Conservation (phyloP, 2,888 invertebrate species). For the Proisotoma minuta region DNA sequence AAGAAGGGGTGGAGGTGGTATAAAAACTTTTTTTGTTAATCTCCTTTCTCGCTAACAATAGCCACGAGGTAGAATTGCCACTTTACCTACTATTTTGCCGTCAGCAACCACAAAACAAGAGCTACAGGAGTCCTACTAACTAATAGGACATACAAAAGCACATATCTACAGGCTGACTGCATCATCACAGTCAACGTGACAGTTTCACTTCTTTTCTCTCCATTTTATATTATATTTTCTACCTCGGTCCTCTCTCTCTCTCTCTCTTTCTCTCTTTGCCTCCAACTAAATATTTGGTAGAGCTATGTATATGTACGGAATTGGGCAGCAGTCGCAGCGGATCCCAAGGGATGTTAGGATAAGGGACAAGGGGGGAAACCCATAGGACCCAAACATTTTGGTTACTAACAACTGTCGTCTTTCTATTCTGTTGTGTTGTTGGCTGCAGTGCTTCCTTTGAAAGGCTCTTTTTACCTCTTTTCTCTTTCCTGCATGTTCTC, state of each 20-base stretch:
- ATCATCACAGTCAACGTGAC: neutral
- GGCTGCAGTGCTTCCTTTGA: neutral
- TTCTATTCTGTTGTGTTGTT: neutral
- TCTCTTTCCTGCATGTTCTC: constrained; percentile 3
- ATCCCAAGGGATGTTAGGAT: constrained; percentile 27
- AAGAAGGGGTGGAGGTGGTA: constrained; percentile 31
- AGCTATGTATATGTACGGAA: too few species aligned
- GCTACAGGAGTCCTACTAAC: neutral
- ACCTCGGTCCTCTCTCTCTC: too few species aligned
- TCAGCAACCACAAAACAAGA: neutral
- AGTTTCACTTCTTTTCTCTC: constrained; percentile 3
- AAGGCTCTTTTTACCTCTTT: neutral
- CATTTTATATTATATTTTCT: neutral
- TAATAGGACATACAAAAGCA: neutral
- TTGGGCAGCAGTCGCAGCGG: neutral
- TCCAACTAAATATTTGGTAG: too few species aligned
- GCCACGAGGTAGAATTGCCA: constrained; percentile 32
- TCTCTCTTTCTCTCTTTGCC: too few species aligned
- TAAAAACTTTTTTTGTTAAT: constrained; percentile 35
- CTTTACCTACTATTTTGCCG: neutral
- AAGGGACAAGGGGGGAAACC: constrained; percentile 24
- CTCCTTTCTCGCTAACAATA: constrained; percentile 28
- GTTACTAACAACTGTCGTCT: constrained; percentile 18
- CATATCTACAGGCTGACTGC: neutral
- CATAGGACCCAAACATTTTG: constrained; percentile 23